phyloP scores from a whole-genome alignment of 2,888 invertebrate genomes.

The Dryobota labecula region DNA sequence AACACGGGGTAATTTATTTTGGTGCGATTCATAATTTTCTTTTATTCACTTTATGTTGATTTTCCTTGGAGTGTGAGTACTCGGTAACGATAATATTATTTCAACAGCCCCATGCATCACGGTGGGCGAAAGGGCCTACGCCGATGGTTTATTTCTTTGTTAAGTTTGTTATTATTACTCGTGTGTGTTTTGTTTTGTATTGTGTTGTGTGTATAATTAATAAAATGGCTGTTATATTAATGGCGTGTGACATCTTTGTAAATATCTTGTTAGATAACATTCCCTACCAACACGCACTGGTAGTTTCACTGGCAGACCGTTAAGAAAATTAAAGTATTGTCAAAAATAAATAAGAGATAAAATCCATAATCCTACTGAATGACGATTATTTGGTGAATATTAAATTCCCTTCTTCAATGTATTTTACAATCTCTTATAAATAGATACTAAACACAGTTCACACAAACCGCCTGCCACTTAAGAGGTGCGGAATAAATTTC shows the following conservation, averaged over 20 bases:
- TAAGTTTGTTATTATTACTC: slow-evolving; percentile 80
- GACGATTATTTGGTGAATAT: not conserved
- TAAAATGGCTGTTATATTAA: slow-evolving; percentile 46
- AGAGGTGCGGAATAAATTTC: slow-evolving; percentile 86
- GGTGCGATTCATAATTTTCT: slow-evolving; percentile 90
- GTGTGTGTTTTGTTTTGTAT: slow-evolving; percentile 66
- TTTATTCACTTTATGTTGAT: slow-evolving; percentile 91
- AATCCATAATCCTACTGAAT: not conserved
- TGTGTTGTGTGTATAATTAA: slow-evolving; percentile 59
- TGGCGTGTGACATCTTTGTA: not conserved
- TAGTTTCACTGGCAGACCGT: not conserved
- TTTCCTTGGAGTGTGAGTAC: slow-evolving; percentile 89
- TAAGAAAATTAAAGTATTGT: no score
- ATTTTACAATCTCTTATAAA: slow-evolving; percentile 27
- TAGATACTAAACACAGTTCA: slow-evolving; percentile 62
- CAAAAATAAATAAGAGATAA: not conserved
- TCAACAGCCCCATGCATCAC: slow-evolving; percentile 88
- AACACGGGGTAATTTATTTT: slow-evolving; percentile 90
- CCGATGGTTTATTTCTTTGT: slow-evolving; percentile 85
- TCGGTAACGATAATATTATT: slow-evolving; percentile 90
- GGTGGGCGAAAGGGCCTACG: slow-evolving; percentile 71
- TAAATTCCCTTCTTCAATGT: slow-evolving; percentile 2
- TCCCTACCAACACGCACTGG: rapidly evolving
- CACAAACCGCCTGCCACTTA: slow-evolving; percentile 69
- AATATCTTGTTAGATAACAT: not conserved